These are phyloP conservation scores for Perdita meconis DNA, from an alignment of 2,888 invertebrate species.

Conservation along the genomic window DNA sequence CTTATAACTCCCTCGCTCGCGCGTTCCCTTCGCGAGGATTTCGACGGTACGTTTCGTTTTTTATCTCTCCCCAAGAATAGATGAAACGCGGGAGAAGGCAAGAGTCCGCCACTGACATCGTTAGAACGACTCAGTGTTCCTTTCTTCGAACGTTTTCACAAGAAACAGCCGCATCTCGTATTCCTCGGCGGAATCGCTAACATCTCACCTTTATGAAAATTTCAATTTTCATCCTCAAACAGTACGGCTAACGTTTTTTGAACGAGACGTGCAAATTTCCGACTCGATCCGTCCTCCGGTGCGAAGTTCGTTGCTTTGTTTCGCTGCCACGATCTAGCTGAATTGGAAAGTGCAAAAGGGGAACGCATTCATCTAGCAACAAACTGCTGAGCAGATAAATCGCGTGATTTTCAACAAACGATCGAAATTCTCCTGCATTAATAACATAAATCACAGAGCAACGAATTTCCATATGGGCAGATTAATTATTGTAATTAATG, in stretches of 20 bases:
- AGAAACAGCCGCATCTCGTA: not conserved
- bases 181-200: not conserved
- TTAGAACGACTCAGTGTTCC: conserved; percentile 64
- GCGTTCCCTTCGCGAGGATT: not conserved
- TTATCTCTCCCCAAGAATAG: conserved; percentile 6
- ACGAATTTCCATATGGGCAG: conserved; percentile 13
- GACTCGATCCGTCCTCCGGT: no score
- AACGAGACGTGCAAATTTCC: no score
- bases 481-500: conserved; percentile 58
- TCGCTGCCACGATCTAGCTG: not conserved
- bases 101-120: conserved; percentile 56
- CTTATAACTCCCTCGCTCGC: not conserved
- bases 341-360: not conserved
- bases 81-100: conserved; percentile 19
- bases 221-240: conserved; percentile 5
- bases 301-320: not conserved
- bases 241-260: no score
- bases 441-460: conserved; percentile 35
- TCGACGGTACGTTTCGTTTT: conserved; percentile 14
- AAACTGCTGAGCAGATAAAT: not conserved
- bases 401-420: conserved; percentile 13
- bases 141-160: conserved; percentile 5
- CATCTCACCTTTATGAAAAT: not conserved
- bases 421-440: conserved; percentile 13
- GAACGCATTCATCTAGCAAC: not conserved